phyloP scores from a whole-genome alignment of 2,888 invertebrate genomes.

The Tenodera sinensis region DNA sequence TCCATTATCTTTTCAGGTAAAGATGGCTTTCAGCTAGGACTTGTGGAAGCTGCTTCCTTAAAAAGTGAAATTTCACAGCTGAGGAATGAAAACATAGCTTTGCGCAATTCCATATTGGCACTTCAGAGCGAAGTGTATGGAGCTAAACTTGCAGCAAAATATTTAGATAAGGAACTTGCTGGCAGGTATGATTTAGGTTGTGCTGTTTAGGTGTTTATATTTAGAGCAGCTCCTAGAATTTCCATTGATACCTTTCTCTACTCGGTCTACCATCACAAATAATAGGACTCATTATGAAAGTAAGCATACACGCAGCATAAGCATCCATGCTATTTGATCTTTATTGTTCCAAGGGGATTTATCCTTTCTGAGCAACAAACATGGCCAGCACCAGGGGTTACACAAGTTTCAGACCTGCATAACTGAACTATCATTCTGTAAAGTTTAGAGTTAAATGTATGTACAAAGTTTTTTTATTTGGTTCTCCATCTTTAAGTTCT shows the following conservation, averaged over 20 bases:
- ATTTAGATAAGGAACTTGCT: conserved; percentile 80
- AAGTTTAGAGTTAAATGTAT: no score
- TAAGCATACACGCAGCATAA: no score
- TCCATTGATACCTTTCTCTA: not conserved
- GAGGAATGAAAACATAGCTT: conserved; percentile 64
- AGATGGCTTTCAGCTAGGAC: conserved; percentile 18
- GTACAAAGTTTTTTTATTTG: no score
- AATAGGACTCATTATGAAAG: no score
- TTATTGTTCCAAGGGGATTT: no score
- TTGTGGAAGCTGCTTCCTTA: conserved; percentile 46
- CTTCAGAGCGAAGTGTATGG: conserved; percentile 80
- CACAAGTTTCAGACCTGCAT: no score
- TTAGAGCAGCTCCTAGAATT: not conserved
- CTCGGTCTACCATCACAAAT: not conserved
- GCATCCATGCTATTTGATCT: no score
- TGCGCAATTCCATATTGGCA: conserved; percentile 67
- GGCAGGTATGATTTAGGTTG: conserved; percentile 45
- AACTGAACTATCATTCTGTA: no score
- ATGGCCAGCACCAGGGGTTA: no score
- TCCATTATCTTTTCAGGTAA: not conserved
- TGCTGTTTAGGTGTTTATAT: not conserved
- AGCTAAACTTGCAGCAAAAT: conserved; percentile 78
- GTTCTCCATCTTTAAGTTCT: no score
- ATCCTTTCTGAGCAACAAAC: no score
- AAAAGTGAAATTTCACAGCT: conserved; percentile 58